phyloP scores from a whole-genome alignment of 2,113 vertebrate species.

The Gopherus flavomarginatus region DNA sequence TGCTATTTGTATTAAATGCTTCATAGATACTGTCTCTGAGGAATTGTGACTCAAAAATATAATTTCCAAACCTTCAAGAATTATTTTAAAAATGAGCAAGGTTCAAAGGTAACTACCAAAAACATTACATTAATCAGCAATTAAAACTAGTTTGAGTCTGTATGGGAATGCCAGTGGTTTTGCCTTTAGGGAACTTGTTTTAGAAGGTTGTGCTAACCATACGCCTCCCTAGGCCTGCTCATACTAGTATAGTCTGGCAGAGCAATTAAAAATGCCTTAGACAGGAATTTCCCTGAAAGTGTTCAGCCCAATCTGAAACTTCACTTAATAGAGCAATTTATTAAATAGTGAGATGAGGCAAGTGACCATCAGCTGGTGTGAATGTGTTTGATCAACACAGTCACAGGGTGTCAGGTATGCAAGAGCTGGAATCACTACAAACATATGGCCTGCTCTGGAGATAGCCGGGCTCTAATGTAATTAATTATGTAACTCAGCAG shows the following conservation, averaged over 20 bases:
- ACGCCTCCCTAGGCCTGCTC: conserved; percentile 76
- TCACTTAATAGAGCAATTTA: conserved; percentile 78
- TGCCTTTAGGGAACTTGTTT: conserved; percentile 75
- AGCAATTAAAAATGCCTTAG: conserved; percentile 65
- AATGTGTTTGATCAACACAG: conserved; percentile 85
- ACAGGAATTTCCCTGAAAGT: conserved; percentile 70
- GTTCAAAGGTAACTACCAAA: conserved; percentile 64
- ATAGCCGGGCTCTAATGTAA: conserved; percentile 39
- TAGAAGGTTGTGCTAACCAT: conserved; percentile 66
- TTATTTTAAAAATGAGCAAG: conserved; percentile 30
- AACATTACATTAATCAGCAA: conserved; percentile 48
- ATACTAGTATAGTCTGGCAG: conserved; percentile 76
- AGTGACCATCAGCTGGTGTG: conserved; percentile 91
- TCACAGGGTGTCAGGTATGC: conserved; percentile 91
- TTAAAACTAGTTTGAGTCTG: conserved; percentile 65
- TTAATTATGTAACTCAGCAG: conserved; percentile 66
- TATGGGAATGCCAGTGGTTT: conserved; percentile 68
- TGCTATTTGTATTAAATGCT: background rate
- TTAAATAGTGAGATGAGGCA: conserved; percentile 88
- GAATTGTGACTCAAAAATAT: background rate
- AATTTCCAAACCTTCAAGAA: conserved; percentile 33
- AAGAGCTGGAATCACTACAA: conserved; percentile 70
- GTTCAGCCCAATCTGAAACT: conserved; percentile 66
- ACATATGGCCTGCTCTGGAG: conserved; percentile 54
- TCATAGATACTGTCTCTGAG: background rate